phyloP scores from a whole-genome alignment of 2,888 invertebrate species.

The Nymphalis c-album region DNA sequence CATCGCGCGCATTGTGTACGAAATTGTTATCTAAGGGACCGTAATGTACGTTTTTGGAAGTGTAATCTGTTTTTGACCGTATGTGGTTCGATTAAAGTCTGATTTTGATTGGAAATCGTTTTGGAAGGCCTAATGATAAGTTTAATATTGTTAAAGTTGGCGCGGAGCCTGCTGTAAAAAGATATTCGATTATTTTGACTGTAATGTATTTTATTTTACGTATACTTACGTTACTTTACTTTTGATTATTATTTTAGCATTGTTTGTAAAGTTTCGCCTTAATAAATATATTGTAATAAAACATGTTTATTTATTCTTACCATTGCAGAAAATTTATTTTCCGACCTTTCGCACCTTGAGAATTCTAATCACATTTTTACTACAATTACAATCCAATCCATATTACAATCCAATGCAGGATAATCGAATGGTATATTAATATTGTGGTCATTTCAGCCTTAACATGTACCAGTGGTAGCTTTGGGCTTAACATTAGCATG shows the following conservation, averaged over 20 bases:
- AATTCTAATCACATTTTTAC: no score
- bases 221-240: slow-evolving; percentile 55
- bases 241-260: slow-evolving; percentile 54
- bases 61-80: not conserved
- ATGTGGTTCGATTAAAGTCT: slow-evolving; percentile 21
- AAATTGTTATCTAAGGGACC: not conserved
- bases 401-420: no score
- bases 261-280: slow-evolving; percentile 46
- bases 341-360: no score
- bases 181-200: slow-evolving; percentile 34
- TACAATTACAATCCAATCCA: no score
- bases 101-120: slow-evolving; percentile 26
- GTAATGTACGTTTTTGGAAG: slow-evolving; percentile 1
- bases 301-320: slow-evolving; percentile 4
- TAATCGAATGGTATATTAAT: no score
- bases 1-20: no score
- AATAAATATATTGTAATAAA: slow-evolving; percentile 35
- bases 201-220: slow-evolving; percentile 57
- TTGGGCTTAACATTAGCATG: no score
- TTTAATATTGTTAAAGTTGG: slow-evolving; percentile 20
- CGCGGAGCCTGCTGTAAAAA: slow-evolving; percentile 25
- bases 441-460: no score
- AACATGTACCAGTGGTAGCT: no score
- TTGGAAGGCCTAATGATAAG: slow-evolving; percentile 34
- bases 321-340: not conserved